Evolutionary conservation across 2,888 invertebrate species (phyloP).

Genomic region (Parnassius mnemosyne): DNA sequence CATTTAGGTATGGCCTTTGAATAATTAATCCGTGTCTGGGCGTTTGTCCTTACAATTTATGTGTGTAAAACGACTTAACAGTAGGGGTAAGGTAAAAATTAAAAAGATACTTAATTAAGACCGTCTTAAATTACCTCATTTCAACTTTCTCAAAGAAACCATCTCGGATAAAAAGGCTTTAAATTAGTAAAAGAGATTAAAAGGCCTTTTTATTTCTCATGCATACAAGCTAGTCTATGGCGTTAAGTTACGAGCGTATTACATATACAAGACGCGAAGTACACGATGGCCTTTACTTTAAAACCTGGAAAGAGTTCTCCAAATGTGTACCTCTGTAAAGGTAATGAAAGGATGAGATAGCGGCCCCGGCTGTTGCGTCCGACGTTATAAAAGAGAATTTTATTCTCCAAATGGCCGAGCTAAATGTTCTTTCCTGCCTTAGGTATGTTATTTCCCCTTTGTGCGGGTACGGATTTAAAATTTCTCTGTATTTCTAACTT

Average conservation of each 20-base stretch:
- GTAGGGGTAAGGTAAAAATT: too few relatives aligned
- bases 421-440: conserved; percentile 35
- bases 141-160: too few relatives aligned
- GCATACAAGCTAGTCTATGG: conserved; percentile 19
- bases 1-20: too few relatives aligned
- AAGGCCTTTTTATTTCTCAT: conserved; percentile 19
- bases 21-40: too few relatives aligned
- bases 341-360: conserved; percentile 32
- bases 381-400: conserved; percentile 35
- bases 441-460: conserved; percentile 32
- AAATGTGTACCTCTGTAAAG: conserved; percentile 15
- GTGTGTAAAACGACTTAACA: too few relatives aligned
- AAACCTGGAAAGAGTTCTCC: conserved; percentile 21
- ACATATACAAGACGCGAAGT: conserved; percentile 23
- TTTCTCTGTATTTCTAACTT: conserved; percentile 35
- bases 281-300: conserved; percentile 18
- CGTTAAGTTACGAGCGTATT: conserved; percentile 13
- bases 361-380: conserved; percentile 27
- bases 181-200: conserved; percentile 17
- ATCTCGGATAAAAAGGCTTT: too few relatives aligned
- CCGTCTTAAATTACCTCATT: too few relatives aligned
- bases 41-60: too few relatives aligned
- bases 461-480: conserved; percentile 34
- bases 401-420: conserved; percentile 38
- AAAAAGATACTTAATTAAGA: too few relatives aligned